Evolutionary conservation across 1,140 invertebrate genomes (phyloP).

Genomic region (Kradibia gibbosae): DNA sequence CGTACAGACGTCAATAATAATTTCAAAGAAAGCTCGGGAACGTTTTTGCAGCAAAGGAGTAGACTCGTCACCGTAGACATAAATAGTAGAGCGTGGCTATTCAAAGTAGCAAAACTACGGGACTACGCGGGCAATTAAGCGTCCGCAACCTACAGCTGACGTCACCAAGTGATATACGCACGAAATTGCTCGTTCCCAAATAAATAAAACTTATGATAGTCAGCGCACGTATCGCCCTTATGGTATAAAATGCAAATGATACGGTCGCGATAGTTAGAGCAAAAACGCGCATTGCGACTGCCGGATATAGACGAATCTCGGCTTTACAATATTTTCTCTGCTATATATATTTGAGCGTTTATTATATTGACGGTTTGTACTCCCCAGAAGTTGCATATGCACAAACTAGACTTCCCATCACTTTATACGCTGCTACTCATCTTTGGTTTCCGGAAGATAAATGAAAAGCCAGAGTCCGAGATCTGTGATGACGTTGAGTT

Average conservation of each 20-base stretch:
- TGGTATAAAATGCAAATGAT: conserved; percentile 10
- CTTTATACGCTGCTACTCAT: too few species aligned
- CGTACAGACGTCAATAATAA: too few species aligned
- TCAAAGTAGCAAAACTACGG: conserved; percentile 16
- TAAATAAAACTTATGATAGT: conserved; percentile 33
- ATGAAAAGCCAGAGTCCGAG: too few species aligned
- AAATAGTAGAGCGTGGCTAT: conserved; percentile 22
- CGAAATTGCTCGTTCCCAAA: conserved; percentile 32
- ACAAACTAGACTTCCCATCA: too few species aligned
- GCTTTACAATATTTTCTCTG: not conserved
- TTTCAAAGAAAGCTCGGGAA: too few species aligned
- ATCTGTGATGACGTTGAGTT: too few species aligned
- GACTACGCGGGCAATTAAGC: conserved; percentile 31
- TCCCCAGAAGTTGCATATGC: too few species aligned
- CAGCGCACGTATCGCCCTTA: not conserved
- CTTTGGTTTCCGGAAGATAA: too few species aligned
- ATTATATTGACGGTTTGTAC: too few species aligned
- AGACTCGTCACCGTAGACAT: not conserved
- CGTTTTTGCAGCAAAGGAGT: too few species aligned
- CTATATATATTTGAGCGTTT: not conserved
- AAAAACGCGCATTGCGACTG: not conserved
- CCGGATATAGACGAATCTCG: not conserved
- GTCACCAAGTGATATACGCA: not conserved
- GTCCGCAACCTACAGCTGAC: not conserved
- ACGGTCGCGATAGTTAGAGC: not conserved